Evolutionary conservation across 2,797 vertebrate species (phyloP).

Genomic region (Lutjanus campechanus): DNA sequence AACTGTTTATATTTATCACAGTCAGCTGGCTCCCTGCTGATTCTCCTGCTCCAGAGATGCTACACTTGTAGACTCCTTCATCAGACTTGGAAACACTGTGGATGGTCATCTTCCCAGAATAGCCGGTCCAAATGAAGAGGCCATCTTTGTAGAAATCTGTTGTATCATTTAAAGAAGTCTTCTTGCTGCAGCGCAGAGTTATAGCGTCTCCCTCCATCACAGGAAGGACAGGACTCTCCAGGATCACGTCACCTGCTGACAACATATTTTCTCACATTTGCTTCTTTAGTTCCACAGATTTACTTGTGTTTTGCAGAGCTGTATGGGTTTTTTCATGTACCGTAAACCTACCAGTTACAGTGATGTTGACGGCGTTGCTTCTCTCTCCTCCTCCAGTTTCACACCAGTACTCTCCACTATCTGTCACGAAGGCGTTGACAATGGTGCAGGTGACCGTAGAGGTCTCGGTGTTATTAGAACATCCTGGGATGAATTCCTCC

Average conservation of each 20-base stretch:
- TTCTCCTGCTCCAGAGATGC: fast-evolving
- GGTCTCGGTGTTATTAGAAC: fast-evolving
- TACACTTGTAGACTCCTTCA: constrained; percentile 36
- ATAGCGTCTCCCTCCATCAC: fast-evolving
- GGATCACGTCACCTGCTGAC: too few species aligned
- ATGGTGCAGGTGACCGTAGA: constrained; percentile 1
- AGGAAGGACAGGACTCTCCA: fast-evolving
- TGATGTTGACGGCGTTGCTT: constrained; percentile 7
- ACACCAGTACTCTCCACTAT: constrained; percentile 53
- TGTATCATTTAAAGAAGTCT: not conserved
- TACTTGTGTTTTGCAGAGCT: too few species aligned
- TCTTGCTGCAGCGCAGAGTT: not conserved
- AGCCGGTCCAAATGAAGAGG: fast-evolving
- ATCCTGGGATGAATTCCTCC: too few species aligned
- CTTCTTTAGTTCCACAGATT: too few species aligned
- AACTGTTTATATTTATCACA: not conserved
- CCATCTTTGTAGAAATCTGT: constrained; percentile 35
- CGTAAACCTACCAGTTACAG: constrained; percentile 25
- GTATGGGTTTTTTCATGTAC: too few species aligned
- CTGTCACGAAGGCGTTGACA: fast-evolving
- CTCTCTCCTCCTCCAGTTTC: not conserved
- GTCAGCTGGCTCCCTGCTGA: constrained; percentile 22
- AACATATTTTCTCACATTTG: too few species aligned
- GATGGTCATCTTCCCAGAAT: not conserved
- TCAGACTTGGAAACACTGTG: not conserved